Conservation (phyloP, 2,888 invertebrate genomes). For the Napeogenes sylphis region DNA sequence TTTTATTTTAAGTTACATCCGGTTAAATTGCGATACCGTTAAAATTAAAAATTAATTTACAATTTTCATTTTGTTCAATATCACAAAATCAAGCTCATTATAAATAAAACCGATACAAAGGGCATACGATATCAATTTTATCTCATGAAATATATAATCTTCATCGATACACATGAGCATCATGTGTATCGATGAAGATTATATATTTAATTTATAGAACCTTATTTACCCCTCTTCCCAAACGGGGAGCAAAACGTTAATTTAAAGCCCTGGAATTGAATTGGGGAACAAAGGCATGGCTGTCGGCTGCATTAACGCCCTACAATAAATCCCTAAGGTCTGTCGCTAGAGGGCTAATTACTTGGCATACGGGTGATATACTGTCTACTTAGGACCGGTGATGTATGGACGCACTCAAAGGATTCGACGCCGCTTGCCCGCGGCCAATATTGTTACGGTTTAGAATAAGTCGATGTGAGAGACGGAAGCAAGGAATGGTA, state of each 20-base stretch:
- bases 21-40: no score
- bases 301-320: constrained; percentile 74
- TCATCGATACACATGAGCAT: neutral
- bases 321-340: constrained; percentile 74
- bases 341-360: constrained; percentile 77
- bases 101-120: no score
- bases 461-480: constrained; percentile 59
- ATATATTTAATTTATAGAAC: no score
- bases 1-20: no score
- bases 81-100: no score
- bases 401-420: constrained; percentile 73
- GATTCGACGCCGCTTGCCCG: constrained; percentile 67
- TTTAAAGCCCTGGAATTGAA: constrained; percentile 56
- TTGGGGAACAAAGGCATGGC: constrained; percentile 72
- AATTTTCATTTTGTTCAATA: no score
- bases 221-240: neutral
- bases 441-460: constrained; percentile 58
- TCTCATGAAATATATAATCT: neutral
- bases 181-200: no score
- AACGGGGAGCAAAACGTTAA: constrained; percentile 19
- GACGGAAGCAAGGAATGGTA: constrained; percentile 23
- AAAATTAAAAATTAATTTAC: no score
- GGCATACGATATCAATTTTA: no score
- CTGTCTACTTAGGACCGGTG: constrained; percentile 75
- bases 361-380: constrained; percentile 74